Conservation (phyloP, 2,888 invertebrate species). For the Thymelicus lineola region DNA sequence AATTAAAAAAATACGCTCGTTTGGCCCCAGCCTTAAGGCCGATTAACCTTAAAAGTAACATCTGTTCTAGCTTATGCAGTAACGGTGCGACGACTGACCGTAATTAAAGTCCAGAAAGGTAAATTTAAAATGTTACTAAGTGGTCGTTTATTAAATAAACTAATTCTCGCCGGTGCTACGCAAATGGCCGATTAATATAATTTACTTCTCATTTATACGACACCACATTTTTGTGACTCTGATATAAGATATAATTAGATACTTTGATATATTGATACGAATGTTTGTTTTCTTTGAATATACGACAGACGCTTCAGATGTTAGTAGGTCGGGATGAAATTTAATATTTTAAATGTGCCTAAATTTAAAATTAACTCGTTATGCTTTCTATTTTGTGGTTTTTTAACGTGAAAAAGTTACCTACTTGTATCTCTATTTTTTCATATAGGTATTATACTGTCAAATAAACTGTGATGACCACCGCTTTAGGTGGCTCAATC, state of each 20-base stretch:
- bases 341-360: neutral
- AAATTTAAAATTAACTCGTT: too few species aligned
- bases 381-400: neutral
- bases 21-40: too few species aligned
- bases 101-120: neutral
- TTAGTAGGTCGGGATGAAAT: neutral
- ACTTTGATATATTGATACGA: neutral
- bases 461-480: too few species aligned
- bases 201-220: constrained; percentile 13
- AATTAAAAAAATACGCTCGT: too few species aligned
- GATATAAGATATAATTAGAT: constrained; percentile 6
- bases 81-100: neutral
- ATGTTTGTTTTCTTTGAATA: constrained; percentile 4
- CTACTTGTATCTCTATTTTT: too few species aligned
- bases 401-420: neutral
- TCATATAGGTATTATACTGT: too few species aligned
- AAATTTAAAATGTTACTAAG: constrained; percentile 16
- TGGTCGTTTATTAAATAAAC: constrained; percentile 24
- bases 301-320: neutral
- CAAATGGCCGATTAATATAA: constrained; percentile 18
- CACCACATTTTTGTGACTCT: constrained; percentile 16
- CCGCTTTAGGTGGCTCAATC: too few species aligned
- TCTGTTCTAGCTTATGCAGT: neutral
- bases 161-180: constrained; percentile 5
- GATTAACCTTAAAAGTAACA: neutral